Base-by-base conservation (phyloP, 2,888 invertebrate genomes). In the Cryptus armator region DNA sequence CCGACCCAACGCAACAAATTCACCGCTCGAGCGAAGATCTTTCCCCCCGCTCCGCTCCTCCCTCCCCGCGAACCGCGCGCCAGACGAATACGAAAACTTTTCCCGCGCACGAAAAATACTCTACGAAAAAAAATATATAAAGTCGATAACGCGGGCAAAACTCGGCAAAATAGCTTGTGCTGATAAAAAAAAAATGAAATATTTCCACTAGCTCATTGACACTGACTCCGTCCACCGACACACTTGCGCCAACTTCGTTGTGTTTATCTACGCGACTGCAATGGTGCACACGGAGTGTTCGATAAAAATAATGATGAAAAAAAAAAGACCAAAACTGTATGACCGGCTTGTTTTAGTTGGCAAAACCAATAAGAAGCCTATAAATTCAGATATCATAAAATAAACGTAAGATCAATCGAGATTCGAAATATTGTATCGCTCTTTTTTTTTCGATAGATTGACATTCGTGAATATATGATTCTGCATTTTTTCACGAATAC, bases 1-100 rank as follows among this genome's bases (percentile, higher is more conserved):
- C 48, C 64, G 74, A 75, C 74, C 74, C 62, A 48, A 46, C 74
- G 64, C 74, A 75, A 75, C 74, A 75, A 75, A 64, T 75, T 48
- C 74, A 32, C 48, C 64, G 48, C 64, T 32, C 74, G 72, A 51
- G 62, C 72, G 77, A 43, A 43, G 48, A n/a, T 12, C 44, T 16
- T 44, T 7, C 12, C 46, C 74, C 74, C 46, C 67, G 59, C 46
- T 48, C 6, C 44, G 37, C 44, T 32, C 46, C 32, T 4, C 32
- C 43, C 43, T 37, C 19, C 79, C 53, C 64, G 32, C 67, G 59
- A 7, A 37, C 37, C 37, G 53, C 44, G 46, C 75, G 48, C 59
- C 51, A 46, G 66, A 67, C 66, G 24, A 67, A 44, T 37, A 16
- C 74, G 10, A 19, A 37, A 46, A 62, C 46, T 46, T 74, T 62